Conservation (phyloP, 1,140 invertebrate species). For the fruit fly (Drosophila melanogaster) region DNA sequence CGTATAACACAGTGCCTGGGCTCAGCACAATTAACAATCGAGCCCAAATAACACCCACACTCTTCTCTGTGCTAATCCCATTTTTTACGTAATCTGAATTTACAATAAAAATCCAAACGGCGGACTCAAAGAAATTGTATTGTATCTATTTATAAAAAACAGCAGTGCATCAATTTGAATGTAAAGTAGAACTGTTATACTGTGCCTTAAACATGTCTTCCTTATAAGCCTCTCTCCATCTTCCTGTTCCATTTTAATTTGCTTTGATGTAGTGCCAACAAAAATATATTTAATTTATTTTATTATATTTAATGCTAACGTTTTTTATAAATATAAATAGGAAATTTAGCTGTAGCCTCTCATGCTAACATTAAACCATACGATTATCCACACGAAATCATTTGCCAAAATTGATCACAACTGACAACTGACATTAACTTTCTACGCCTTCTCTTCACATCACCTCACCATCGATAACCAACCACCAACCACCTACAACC, state of each 20-base stretch:
- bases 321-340: slow-evolving; percentile 27
- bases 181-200: slow-evolving; percentile 24
- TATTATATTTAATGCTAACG: slow-evolving; percentile 8
- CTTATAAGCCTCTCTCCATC: slow-evolving; percentile 23
- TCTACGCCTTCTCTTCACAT: slow-evolving; percentile 75
- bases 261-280: slow-evolving; percentile 21
- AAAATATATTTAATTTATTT: slow-evolving; percentile 43
- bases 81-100: background rate
- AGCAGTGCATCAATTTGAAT: background rate
- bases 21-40: slow-evolving; percentile 24
- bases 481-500: slow-evolving; percentile 27
- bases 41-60: slow-evolving; percentile 8
- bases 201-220: slow-evolving; percentile 40
- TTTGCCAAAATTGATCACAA: slow-evolving; percentile 61
- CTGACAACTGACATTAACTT: slow-evolving; percentile 80
- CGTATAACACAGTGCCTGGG: slow-evolving; percentile 14
- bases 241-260: slow-evolving; percentile 27
- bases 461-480: slow-evolving; percentile 44
- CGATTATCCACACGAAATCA: slow-evolving; percentile 29
- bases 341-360: slow-evolving; percentile 46
- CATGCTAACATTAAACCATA: slow-evolving; percentile 51
- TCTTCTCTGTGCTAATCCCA: slow-evolving; percentile 28
- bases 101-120: slow-evolving; percentile 6
- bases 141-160: slow-evolving; percentile 25
- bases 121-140: slow-evolving; percentile 47